Percentiles rank a stretch among this genome's conserved stretches.
These are phyloP conservation scores for Tachysurus fulvidraco DNA, from an alignment of 2,113 vertebrate genomes.

Conservation along the genomic window DNA sequence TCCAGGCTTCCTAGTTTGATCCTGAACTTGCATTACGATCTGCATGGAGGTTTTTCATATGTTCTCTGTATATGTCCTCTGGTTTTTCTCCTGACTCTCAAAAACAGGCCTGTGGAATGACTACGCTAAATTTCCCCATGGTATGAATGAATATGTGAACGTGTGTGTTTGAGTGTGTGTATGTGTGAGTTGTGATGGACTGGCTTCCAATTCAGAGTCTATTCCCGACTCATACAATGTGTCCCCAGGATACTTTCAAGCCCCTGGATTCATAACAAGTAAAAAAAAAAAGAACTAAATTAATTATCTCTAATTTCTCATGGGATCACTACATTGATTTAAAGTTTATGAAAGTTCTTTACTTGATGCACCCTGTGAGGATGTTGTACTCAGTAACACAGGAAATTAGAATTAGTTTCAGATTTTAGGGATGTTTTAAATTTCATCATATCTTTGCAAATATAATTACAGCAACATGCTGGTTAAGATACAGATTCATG, in stretches of 20 bases:
- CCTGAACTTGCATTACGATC: neutral
- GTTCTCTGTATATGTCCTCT: neutral
- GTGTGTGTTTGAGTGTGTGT: conserved; percentile 11
- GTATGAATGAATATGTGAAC: neutral
- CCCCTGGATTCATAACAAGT: neutral
- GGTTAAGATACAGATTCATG: neutral
- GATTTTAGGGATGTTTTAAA: neutral
- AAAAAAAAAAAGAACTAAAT: neutral
- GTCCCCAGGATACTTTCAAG: neutral
- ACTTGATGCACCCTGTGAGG: neutral
- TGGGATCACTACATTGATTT: conserved; percentile 7
- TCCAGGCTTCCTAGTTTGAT: neutral
- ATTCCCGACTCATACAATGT: neutral
- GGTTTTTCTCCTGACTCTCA: neutral
- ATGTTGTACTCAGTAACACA: neutral
- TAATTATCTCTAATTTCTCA: conserved; percentile 5
- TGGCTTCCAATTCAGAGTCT: neutral
- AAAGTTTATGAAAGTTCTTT: neutral
- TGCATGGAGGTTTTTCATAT: neutral
- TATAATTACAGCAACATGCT: neutral
- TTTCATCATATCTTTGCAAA: neutral
- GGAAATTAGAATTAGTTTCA: neutral
- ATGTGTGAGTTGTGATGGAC: neutral
- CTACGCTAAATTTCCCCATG: neutral
- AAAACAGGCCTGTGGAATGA: neutral